Evolutionary conservation across 1,140 invertebrate genomes (phyloP), one percentile per base, ranked within the genome.

Genomic region (Hypsibius dujardini): DNA sequence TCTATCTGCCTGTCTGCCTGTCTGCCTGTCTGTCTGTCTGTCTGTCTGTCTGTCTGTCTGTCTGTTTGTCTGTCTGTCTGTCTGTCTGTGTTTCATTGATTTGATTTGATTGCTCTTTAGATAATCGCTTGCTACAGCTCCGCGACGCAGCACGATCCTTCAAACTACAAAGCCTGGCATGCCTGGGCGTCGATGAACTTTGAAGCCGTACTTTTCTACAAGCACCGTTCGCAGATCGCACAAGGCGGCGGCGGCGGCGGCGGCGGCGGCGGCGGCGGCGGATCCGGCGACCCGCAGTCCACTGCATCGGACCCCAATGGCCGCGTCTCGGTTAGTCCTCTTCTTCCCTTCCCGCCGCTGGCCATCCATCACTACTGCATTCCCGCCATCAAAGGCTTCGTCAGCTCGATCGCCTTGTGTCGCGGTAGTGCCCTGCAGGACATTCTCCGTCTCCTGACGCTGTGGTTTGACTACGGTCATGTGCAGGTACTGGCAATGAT

Each of bases 121-220:
- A 88, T 96, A 1, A 79, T 98, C 1, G 85, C 88, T 46, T 93
- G 81, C 74, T 98, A 93, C 77, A 83, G 85, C 47, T 84, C 87
- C 46, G 92, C 95, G 0, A 95, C 91, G 1, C 86, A 89, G 74
- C 86, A 92, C 75, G 90, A 97, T 78, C 84, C 87, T 47, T 78
- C 84, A 59, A 92, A 89, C 87, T 93, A 92, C 76, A 90, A 97
- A 84, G 95, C 95, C 0, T 98, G 95, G 92, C 95, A 99, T 80
- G 86, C 92, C 1, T 95, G 90, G 84, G 95, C 95, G 0, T 95
- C 94, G 75, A 95, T 93, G 84, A 98, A 98, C 79, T 98, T 95
- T 77, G 92, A 98, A 80, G 89, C 94, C 0, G 90, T 98, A 14
- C 77, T 93, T 1, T 92, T 90, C 79, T 90, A 91, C 79, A 94